Evolutionary conservation across 2,797 vertebrate genomes (phyloP).

Genomic region (Lindbergichthys nudifrons): DNA sequence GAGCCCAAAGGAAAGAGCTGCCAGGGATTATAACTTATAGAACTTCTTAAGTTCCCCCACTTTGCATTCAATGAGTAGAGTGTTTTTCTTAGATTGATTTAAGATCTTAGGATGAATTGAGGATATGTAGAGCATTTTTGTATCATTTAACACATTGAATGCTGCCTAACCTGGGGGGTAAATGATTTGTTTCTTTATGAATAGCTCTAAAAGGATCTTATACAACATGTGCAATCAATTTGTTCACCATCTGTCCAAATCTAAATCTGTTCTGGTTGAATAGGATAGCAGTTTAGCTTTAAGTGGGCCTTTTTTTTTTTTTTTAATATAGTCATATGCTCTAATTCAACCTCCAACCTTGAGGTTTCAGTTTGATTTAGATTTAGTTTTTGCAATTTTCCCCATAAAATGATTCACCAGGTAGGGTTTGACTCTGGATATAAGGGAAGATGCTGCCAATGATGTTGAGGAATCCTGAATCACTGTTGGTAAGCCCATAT

Average conservation of each 20-base stretch:
- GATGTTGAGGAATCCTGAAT: not conserved
- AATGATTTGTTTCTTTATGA: not conserved
- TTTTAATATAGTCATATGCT: not conserved
- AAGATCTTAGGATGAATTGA: not conserved
- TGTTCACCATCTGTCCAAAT: constrained; percentile 5
- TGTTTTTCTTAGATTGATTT: constrained; percentile 44
- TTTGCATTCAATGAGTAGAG: constrained; percentile 50
- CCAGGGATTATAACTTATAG: constrained; percentile 80
- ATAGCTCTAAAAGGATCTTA: not conserved
- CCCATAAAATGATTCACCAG: constrained; percentile 1
- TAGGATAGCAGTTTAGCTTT: not conserved
- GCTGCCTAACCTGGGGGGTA: not conserved
- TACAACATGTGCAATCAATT: constrained; percentile 7
- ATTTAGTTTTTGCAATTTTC: not conserved
- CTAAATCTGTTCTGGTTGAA: not conserved
- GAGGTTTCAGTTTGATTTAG: too few relatives aligned
- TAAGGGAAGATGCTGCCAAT: not conserved
- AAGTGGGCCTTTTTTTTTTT: not conserved
- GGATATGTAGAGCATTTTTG: not conserved
- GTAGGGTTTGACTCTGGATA: not conserved
- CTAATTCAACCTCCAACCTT: not conserved
- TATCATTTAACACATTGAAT: not conserved
- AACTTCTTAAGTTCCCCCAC: constrained; percentile 60
- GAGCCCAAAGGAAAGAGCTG: constrained; percentile 77
- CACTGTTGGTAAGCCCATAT: not conserved